phyloP scores from a whole-genome alignment of 1,140 invertebrate species.

The Propsilocerus akamusi region DNA sequence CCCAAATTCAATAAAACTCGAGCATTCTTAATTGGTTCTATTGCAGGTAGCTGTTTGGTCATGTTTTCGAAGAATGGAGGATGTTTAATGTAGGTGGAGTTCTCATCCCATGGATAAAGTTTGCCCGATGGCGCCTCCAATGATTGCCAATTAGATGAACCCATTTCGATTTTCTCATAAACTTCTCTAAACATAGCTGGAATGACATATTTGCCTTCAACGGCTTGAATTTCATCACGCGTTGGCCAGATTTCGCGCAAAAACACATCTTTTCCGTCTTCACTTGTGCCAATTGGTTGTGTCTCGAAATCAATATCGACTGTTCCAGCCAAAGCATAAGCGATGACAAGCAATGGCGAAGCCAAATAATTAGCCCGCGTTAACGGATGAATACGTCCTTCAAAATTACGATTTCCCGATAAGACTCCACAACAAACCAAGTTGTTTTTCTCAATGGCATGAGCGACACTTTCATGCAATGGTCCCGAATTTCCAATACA shows the following conservation, averaged over 20 bases:
- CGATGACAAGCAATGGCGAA: conserved; percentile 87
- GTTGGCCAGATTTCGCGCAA: conserved; percentile 91
- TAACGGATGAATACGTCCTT: conserved; percentile 91
- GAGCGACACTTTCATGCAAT: conserved; percentile 72
- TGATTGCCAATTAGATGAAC: conserved; percentile 71
- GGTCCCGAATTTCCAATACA: conserved; percentile 97
- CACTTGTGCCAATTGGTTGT: conserved; percentile 53
- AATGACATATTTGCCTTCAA: conserved; percentile 80
- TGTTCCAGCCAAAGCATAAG: conserved; percentile 82
- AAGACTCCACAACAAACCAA: conserved; percentile 87
- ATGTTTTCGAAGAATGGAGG: conserved; percentile 93
- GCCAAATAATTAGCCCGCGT: conserved; percentile 94
- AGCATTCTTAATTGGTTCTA: conserved; percentile 40
- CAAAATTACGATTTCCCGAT: conserved; percentile 94
- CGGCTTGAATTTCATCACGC: conserved; percentile 70
- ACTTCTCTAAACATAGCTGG: conserved; percentile 97
- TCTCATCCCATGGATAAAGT: conserved; percentile 81
- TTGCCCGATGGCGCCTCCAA: conserved; percentile 60
- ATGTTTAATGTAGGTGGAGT: conserved; percentile 89
- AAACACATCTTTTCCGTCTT: conserved; percentile 58
- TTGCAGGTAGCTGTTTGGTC: conserved; percentile 38
- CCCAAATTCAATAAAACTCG: conserved; percentile 72
- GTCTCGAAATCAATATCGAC: conserved; percentile 90
- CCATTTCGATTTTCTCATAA: conserved; percentile 56
- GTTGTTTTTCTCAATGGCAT: conserved; percentile 89